Evolutionary conservation across 2,797 vertebrate genomes (phyloP), one percentile per base, ranked within the genome.

Genomic region (Anolis apletophallus): DNA sequence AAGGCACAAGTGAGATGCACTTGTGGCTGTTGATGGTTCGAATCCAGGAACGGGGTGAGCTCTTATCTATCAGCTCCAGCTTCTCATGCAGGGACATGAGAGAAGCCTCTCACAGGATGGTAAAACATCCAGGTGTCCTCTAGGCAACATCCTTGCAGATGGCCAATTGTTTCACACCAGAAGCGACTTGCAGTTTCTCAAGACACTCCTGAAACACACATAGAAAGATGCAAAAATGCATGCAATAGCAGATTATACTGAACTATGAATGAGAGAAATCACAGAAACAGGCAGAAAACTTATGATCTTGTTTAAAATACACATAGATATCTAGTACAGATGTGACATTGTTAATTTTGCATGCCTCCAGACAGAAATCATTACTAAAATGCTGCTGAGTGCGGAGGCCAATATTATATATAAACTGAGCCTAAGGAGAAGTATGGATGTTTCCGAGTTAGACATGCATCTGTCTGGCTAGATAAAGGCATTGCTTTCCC

Each of bases 401-500:
- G 57, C 32, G 14, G 67, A 71, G 75, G 59, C 23, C 55, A 78
- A 57, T 36, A 32, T 50, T 81, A 54, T 26, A 21, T 26, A 40
- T 10, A 54, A 78, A 50, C 21, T 67, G 7, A 9, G 52, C 55
- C 26, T 73, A 61, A 81, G 40, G 19, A 74, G 17, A 73, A 74
- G 32, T 52, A 74, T 23, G 8, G 71, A 57, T 54, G 46, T 71
- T 79, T 11, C 26, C 75, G 23, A n/a, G 46, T 32, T 81, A 75
- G 23, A 74, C 17, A 79, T 55, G 6, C 21, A 86, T 86, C 69
- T 81, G 23, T 81, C 57, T 84, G 67, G 26, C 7, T 10, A 71
- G 82, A 78, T 52, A 55, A 59, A 83, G 77, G 55, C 90, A 46
- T 85, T 71, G 91, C 55, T 9, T 52, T 90, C 26, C 55, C 23